phyloP scores from a whole-genome alignment of 2,888 invertebrate genomes.

The Acholoe squamosa region DNA sequence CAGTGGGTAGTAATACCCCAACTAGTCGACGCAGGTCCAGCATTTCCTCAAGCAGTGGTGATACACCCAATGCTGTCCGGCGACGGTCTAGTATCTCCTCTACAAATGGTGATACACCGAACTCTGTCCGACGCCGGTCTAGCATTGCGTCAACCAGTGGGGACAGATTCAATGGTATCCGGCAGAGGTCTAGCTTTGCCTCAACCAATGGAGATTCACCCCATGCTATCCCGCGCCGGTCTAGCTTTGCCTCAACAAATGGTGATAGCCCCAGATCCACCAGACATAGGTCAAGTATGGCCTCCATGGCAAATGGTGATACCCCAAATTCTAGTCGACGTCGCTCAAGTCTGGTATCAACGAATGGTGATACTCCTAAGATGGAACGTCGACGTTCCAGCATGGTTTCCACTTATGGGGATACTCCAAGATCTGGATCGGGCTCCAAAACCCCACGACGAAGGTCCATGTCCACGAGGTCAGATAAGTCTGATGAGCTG shows the following conservation, averaged over 20 bases:
- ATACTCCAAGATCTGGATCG: neutral
- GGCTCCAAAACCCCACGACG: constrained; percentile 56
- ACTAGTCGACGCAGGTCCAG: neutral
- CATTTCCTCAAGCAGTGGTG: neutral
- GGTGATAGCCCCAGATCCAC: neutral
- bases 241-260: neutral
- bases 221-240: neutral
- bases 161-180: neutral
- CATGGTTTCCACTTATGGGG: neutral
- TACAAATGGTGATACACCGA: neutral
- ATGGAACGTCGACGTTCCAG: neutral
- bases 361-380: constrained; percentile 10
- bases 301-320: neutral
- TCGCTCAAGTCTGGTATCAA: neutral
- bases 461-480: constrained; percentile 53
- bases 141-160: neutral
- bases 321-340: neutral
- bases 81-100: neutral
- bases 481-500: constrained; percentile 58
- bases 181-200: neutral
- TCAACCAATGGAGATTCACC: constrained; percentile 12
- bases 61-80: neutral
- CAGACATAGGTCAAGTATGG: neutral
- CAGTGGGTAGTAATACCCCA: constrained; percentile 15
- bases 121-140: neutral